These are phyloP conservation scores for Coracias cyanogaster DNA, from an alignment of 2,797 vertebrate species.

Conservation along the genomic window DNA sequence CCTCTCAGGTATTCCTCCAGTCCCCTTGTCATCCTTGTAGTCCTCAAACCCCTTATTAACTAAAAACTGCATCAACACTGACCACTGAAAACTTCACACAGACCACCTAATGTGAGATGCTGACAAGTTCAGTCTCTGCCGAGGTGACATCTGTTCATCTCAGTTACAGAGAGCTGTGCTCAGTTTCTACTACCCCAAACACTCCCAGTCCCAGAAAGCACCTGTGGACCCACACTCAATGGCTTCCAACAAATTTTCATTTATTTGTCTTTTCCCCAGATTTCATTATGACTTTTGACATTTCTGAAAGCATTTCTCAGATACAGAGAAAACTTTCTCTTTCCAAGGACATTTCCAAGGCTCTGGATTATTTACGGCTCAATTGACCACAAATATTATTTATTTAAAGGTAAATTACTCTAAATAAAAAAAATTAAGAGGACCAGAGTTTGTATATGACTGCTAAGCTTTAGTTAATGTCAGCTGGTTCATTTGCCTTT, in stretches of 20 bases:
- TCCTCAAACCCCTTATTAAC: background rate
- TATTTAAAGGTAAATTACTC: background rate
- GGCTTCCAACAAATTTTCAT: background rate
- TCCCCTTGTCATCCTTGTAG: background rate
- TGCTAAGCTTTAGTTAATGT: background rate
- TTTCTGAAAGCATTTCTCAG: constrained; percentile 3
- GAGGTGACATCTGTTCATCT: background rate
- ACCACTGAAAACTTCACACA: background rate
- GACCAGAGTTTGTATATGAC: background rate
- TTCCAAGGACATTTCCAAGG: background rate
- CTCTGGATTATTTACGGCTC: background rate
- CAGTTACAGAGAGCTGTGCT: background rate
- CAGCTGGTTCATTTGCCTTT: background rate
- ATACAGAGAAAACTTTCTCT: background rate
- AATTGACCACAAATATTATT: background rate
- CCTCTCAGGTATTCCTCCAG: background rate
- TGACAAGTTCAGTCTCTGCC: background rate
- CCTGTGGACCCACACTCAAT: background rate
- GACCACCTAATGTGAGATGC: background rate
- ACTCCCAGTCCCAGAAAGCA: background rate
- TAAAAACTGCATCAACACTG: background rate
- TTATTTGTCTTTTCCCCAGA: background rate
- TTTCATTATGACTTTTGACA: background rate
- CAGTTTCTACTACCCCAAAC: background rate
- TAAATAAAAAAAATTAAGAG: background rate